Evolutionary conservation across 2,113 vertebrate species (phyloP).

Genomic region (Carassius auratus): DNA sequence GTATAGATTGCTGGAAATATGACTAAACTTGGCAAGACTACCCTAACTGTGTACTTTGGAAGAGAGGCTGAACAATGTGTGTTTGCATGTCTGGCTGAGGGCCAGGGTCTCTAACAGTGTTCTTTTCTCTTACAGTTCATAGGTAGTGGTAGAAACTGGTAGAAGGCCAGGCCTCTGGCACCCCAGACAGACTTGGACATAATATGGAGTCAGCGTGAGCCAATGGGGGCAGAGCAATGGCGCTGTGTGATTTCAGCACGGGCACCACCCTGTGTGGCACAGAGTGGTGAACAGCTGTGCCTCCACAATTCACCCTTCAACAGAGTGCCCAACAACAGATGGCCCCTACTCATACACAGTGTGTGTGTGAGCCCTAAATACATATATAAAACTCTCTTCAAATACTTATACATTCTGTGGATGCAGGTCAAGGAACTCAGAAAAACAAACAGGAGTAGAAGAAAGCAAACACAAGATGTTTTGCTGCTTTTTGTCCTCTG

Average conservation of each 20-base stretch:
- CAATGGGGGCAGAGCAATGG: conserved; percentile 21
- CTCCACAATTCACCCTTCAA: conserved; percentile 39
- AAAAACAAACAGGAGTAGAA: conserved; percentile 18
- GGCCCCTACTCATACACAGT: background rate
- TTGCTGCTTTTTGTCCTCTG: conserved; percentile 19
- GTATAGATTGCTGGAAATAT: conserved; percentile 11
- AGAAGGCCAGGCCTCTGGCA: conserved; percentile 30
- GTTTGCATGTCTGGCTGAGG: conserved; percentile 64
- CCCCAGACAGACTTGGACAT: conserved; percentile 60
- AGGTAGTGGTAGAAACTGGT: conserved; percentile 67
- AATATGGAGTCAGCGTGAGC: conserved; percentile 7
- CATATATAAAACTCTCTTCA: conserved; percentile 22
- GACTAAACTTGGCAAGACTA: conserved; percentile 7
- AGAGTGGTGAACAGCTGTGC: conserved; percentile 37
- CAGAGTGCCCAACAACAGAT: conserved; percentile 44
- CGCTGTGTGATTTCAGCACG: conserved; percentile 22
- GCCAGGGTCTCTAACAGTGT: conserved; percentile 63
- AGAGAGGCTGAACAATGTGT: conserved; percentile 28
- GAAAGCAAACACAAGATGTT: conserved; percentile 22
- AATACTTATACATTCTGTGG: conserved; percentile 6
- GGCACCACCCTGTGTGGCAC: conserved; percentile 5
- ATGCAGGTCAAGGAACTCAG: conserved; percentile 21
- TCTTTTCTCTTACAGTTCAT: conserved; percentile 64
- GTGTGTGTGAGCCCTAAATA: conserved; percentile 23
- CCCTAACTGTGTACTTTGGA: background rate